Conservation (phyloP, 1,140 invertebrate species). For the Zaprionus ornatus region DNA sequence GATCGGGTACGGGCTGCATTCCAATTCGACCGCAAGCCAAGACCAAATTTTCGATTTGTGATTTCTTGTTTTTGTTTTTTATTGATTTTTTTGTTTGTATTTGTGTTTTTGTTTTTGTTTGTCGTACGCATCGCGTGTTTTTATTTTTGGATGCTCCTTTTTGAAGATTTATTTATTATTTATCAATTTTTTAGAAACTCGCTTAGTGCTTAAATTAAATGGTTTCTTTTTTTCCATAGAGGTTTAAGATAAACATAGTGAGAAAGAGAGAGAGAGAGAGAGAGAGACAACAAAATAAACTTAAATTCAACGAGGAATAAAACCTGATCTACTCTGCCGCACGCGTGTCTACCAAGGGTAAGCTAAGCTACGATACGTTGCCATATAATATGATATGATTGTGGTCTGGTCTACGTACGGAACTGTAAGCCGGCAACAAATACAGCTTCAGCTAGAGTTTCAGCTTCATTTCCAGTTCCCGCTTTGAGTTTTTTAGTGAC, state of each 20-base stretch:
- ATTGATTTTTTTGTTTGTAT: conserved; percentile 6
- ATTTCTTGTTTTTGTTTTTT: conserved; percentile 17
- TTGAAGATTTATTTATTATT: conserved; percentile 26
- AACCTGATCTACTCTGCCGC: conserved; percentile 40
- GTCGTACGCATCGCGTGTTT: conserved; percentile 20
- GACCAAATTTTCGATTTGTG: conserved; percentile 39
- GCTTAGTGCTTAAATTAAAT: conserved; percentile 18
- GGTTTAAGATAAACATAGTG: conserved; percentile 7
- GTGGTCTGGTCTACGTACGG: conserved; percentile 1
- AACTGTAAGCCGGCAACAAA: not conserved
- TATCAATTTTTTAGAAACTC: conserved; percentile 31
- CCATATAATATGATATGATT: not conserved
- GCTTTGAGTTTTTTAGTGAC: not conserved
- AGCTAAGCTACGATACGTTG: conserved; percentile 7
- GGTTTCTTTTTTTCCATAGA: conserved; percentile 12
- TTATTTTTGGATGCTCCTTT: conserved; percentile 15
- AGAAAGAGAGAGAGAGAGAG: not conserved
- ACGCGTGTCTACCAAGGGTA: conserved; percentile 46
- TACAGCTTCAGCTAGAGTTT: not conserved
- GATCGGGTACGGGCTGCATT: conserved; percentile 20
- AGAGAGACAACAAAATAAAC: conserved; percentile 3
- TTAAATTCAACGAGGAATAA: conserved; percentile 31
- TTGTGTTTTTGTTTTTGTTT: conserved; percentile 25
- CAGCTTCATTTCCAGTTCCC: not conserved
- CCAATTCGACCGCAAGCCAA: conserved; percentile 14